These are phyloP conservation scores for Macrocentrus cingulum DNA, from an alignment of 1,140 invertebrate species.

Conservation along the genomic window DNA sequence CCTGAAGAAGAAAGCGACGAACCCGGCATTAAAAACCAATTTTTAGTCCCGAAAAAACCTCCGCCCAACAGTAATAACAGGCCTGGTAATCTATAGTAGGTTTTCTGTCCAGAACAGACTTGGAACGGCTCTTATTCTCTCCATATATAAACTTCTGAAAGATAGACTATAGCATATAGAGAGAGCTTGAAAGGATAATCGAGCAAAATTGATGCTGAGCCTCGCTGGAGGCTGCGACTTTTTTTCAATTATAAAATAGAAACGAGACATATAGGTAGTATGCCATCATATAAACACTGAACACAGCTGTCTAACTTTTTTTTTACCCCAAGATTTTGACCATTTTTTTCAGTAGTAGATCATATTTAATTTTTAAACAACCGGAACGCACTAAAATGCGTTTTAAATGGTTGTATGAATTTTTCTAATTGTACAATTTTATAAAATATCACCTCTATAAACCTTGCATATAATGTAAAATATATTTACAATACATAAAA, in stretches of 20 bases:
- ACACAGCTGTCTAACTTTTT: conserved; percentile 46
- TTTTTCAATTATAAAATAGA: conserved; percentile 55
- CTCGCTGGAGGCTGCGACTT: conserved; percentile 29
- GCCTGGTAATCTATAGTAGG: conserved; percentile 57
- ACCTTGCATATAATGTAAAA: no score
- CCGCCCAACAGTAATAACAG: conserved; percentile 54
- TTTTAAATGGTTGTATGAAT: no score
- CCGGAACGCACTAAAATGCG: no score
- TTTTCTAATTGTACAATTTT: no score
- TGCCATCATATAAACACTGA: no score
- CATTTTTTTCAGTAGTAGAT: conserved; percentile 2
- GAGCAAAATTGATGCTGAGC: conserved; percentile 47
- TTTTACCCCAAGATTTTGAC: conserved; percentile 1
- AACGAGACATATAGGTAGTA: conserved; percentile 29
- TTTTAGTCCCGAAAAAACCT: conserved; percentile 57
- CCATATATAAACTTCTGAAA: conserved; percentile 9
- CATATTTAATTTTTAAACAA: no score
- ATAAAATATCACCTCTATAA: no score
- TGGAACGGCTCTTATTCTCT: conserved; percentile 24
- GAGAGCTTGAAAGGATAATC: conserved; percentile 43
- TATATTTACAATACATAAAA: no score
- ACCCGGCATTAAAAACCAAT: conserved; percentile 59
- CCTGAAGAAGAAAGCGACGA: conserved; percentile 49
- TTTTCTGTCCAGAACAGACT: conserved; percentile 47
- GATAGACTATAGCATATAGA: no score